A percentile compares a stretch with the other conserved stretches of the same genome.
phyloP scores from a whole-genome alignment of 2,888 invertebrate genomes.

The Cephus rjabovi region DNA sequence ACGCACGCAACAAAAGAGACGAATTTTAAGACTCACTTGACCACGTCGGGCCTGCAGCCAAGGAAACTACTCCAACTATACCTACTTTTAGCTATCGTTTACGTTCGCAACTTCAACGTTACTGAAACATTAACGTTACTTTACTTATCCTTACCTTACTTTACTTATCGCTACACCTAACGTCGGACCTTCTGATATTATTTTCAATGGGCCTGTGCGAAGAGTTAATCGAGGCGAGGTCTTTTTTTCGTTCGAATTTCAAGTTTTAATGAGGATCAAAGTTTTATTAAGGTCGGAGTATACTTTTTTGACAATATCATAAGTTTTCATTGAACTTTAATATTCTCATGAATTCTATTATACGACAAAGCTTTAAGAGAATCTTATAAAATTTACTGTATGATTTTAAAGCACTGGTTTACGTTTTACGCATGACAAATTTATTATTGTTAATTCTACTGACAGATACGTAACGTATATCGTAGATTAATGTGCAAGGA shows the following conservation, averaged over 20 bases:
- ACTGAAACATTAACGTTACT: conserved; percentile 60
- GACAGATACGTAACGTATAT: not conserved
- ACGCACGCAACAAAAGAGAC: conserved; percentile 67
- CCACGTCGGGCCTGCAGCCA: conserved; percentile 66
- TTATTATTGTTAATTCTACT: not conserved
- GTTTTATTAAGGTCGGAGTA: not conserved
- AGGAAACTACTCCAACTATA: conserved; percentile 61
- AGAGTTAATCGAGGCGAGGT: conserved; percentile 26
- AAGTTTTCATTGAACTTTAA: too few species aligned
- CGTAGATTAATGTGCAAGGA: not conserved
- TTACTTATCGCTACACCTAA: conserved; percentile 51
- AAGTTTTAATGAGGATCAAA: not conserved
- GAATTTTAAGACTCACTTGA: conserved; percentile 67
- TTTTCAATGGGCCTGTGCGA: conserved; percentile 52
- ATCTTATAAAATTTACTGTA: not conserved
- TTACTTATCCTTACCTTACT: conserved; percentile 48
- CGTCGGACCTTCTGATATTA: conserved; percentile 37
- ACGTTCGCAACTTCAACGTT: conserved; percentile 62
- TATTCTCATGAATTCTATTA: too few species aligned
- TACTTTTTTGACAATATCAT: too few species aligned
- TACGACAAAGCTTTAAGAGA: too few species aligned
- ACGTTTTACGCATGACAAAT: not conserved
- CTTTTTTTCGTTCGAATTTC: not conserved
- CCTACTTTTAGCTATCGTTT: conserved; percentile 62
- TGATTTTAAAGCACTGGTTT: not conserved